A percentile compares a stretch with the other conserved stretches of the same genome.
phyloP scores from a whole-genome alignment of 2,797 vertebrate species.

The Microctenopoma steveboyesi region DNA sequence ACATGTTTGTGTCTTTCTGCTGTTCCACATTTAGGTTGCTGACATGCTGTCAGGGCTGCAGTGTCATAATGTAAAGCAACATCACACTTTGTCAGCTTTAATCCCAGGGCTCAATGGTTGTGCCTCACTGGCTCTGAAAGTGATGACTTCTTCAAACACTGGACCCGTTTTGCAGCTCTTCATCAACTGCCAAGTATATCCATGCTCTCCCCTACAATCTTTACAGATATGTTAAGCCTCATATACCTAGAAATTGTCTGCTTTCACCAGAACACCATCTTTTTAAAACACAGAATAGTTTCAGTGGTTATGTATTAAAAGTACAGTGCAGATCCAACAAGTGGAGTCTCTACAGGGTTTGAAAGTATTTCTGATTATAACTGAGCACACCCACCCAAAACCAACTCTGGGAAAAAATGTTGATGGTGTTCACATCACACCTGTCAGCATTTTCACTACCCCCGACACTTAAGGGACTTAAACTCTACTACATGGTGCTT shows the following conservation, averaged over 20 bases:
- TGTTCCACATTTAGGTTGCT: conserved; percentile 14
- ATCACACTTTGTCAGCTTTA: conserved; percentile 26
- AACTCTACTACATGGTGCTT: no score
- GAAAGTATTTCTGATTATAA: no score
- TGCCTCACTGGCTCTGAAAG: background rate
- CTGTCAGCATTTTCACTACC: no score
- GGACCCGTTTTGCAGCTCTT: background rate
- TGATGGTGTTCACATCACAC: no score
- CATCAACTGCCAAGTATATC: background rate
- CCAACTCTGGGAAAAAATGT: no score
- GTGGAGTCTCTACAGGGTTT: no score
- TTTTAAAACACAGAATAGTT: no score
- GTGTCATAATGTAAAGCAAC: conserved; percentile 5
- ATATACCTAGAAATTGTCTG: conserved; percentile 1
- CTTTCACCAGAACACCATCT: no score
- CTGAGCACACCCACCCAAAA: no score
- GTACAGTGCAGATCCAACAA: no score
- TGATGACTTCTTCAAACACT: background rate
- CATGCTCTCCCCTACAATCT: background rate
- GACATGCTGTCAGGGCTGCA: conserved; percentile 18
- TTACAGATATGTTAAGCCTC: background rate
- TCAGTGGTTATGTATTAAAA: no score
- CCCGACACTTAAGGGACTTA: no score
- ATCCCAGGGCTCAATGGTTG: background rate
- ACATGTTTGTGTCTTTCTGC: conserved; percentile 23